Conservation (phyloP, 2,113 vertebrate genomes). For the Atlantisia rogersi region DNA sequence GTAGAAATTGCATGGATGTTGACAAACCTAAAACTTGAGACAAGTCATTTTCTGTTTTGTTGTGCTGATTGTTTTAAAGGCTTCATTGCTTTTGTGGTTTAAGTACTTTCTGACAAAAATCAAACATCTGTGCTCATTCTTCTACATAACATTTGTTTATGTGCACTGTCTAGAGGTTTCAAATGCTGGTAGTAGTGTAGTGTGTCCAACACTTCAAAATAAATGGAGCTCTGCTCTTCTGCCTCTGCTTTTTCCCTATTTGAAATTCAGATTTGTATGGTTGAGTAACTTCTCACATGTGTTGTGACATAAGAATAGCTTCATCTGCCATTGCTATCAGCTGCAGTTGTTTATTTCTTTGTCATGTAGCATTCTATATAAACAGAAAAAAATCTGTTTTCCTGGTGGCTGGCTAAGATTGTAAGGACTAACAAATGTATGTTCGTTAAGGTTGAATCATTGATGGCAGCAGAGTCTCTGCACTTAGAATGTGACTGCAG, state of each 20-base stretch:
- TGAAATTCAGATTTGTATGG: background rate
- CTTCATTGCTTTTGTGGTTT: background rate
- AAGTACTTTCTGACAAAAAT: background rate
- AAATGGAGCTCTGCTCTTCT: background rate
- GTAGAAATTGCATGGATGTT: background rate
- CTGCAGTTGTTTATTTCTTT: background rate
- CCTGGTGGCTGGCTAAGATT: background rate
- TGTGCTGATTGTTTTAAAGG: background rate
- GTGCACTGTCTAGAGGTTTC: background rate
- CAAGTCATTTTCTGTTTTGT: background rate
- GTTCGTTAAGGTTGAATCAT: background rate
- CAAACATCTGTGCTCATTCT: background rate
- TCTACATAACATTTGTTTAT: background rate
- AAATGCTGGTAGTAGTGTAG: background rate
- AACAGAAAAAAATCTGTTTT: background rate
- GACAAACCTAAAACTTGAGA: background rate
- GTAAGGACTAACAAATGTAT: background rate
- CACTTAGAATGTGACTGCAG: no score
- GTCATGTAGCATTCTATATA: background rate
- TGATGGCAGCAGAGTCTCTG: background rate
- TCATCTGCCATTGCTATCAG: background rate
- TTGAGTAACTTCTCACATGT: constrained; percentile 29
- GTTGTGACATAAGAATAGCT: background rate
- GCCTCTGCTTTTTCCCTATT: background rate
- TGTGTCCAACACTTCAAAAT: background rate